Evolutionary conservation across 1,140 invertebrate species (phyloP), one percentile per base, ranked within the genome.

Genomic region (Periplaneta americana): DNA sequence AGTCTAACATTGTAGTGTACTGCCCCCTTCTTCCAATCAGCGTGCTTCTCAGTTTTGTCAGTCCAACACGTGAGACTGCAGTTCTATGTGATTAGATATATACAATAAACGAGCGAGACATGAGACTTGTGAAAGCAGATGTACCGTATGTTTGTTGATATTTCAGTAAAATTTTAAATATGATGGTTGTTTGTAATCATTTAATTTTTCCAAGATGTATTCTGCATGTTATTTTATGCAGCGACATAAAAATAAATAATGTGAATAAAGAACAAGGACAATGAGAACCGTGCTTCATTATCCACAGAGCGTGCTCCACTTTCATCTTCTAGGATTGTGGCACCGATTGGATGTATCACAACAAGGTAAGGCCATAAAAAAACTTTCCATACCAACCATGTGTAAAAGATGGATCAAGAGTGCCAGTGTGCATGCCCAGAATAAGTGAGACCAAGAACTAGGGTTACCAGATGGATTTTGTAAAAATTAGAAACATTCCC

Each of bases 161-260:
- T 80, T 82, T 82, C 82, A 80, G 82, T 82, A 74, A 82, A 82
- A 33, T 82, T 82, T 82, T 82, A 82, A 82, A 80, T 82, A 82
- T 82, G 48, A 82, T 82, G 82, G 36, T 82, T 82, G 82, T 80
- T 82, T 80, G 74, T 82, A 80, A 82, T 36, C 75, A 80, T 79
- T 81, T 37, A 81, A 81, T 81, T 75, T 81, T 80, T 39, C 48
- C 66, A 80, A 28, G 39, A 78, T 80, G 80, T 80, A 75, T 80
- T 80, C 34, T 80, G 66, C 80, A 80, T 80, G 80, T 80, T 80
- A 78, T 78, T 78, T 78, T 78, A 66, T 78, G 77, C 77, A 78
- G 77, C 39, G n/a, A 78, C 39, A 78, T 37, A 36, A 78, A 37
- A 35, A 78, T 37, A 78, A 78, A 48, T 22, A 48, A 28, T 75